Base-by-base conservation (phyloP, 2,797 vertebrate species). In the Sus cebifrons region DNA sequence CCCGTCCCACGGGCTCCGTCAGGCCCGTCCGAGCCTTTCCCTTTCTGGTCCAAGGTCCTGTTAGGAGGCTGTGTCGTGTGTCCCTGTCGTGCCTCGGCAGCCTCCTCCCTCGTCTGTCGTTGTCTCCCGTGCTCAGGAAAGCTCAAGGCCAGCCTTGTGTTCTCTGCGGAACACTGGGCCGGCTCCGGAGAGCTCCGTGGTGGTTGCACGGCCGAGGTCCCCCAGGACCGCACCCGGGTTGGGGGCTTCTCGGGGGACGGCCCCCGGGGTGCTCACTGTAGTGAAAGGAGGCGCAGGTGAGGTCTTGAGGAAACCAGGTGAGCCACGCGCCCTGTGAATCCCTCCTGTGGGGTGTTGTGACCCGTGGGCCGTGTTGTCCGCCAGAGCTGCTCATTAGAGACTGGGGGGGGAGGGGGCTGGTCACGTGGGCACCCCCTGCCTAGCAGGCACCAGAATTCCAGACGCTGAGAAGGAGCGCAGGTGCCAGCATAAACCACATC, bases 221-320 rank as follows among this genome's bases (percentile, higher is more conserved):
- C 9, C 10, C 27, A 36, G 16, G 14, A 54, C 14, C 29, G 2
- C 27, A 2, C 23, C 10, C 3, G 20, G 1, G 11, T 67, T n/a
- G 8, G 2, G 5, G 36, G 49, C 2, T 5, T 15, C 29, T 52
- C 3, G 1, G 23, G 14, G 2, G 21, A 49, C 49, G 3, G 3
- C 32, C 64, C 11, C 0, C 2, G 1, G 12, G 2, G 5, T 56
- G 68, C 27, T 75, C 32, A 15, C 15, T 68, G 11, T 0, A 15
- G 44, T 3, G 44, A 29, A 49, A 40, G 62, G 17, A 62, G 84
- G 60, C 2, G 0, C 3, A 20, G 21, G 27, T 27, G 29, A 16
- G 29, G 16, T 14, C 36, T 36, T 2, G 11, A 14, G 89, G 89
- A 36, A 58, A 11, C 14, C 27, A n/a, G 49, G 6, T 25, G 27